These are phyloP conservation scores for Hoplodrina blanda DNA, from an alignment of 2,888 invertebrate species.

Conservation along the genomic window DNA sequence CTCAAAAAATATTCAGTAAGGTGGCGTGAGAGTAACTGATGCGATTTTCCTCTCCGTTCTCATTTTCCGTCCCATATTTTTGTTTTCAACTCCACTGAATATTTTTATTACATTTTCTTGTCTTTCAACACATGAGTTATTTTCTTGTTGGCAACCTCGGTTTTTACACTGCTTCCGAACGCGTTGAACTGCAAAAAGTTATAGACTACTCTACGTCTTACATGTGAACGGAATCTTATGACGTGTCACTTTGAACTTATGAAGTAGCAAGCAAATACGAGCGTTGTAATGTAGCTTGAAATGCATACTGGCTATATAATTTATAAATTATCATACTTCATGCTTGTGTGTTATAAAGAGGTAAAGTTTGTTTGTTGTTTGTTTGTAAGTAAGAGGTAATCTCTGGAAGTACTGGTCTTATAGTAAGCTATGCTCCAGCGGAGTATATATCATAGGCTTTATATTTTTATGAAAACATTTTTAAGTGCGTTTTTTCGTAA, in stretches of 20 bases:
- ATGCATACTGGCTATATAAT: slow-evolving; percentile 11
- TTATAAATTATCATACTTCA: neutral
- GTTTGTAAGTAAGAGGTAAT: too few species aligned
- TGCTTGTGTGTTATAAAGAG: too few species aligned
- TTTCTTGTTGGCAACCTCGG: slow-evolving; percentile 68
- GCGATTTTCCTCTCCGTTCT: slow-evolving; percentile 82
- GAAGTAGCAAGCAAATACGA: slow-evolving; percentile 29
- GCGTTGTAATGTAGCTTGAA: slow-evolving; percentile 18
- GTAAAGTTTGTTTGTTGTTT: too few species aligned
- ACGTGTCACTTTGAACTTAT: slow-evolving; percentile 33
- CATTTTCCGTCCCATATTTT: slow-evolving; percentile 85
- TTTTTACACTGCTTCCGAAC: slow-evolving; percentile 69
- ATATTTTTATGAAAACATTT: too few species aligned
- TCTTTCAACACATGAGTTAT: slow-evolving; percentile 82
- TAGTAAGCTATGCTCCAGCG: too few species aligned
- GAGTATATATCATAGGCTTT: too few species aligned
- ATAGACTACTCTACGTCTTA: slow-evolving; percentile 64
- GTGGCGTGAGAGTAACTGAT: slow-evolving; percentile 82
- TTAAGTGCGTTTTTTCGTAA: too few species aligned
- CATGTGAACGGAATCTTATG: slow-evolving; percentile 51
- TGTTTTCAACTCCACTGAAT: slow-evolving; percentile 87
- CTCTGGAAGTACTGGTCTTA: too few species aligned
- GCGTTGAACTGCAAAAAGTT: slow-evolving; percentile 71
- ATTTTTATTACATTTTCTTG: slow-evolving; percentile 85
- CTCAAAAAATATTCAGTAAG: slow-evolving; percentile 83